These are phyloP conservation scores for Gryllus longicercus DNA, from an alignment of 2,888 invertebrate genomes.

Conservation along the genomic window DNA sequence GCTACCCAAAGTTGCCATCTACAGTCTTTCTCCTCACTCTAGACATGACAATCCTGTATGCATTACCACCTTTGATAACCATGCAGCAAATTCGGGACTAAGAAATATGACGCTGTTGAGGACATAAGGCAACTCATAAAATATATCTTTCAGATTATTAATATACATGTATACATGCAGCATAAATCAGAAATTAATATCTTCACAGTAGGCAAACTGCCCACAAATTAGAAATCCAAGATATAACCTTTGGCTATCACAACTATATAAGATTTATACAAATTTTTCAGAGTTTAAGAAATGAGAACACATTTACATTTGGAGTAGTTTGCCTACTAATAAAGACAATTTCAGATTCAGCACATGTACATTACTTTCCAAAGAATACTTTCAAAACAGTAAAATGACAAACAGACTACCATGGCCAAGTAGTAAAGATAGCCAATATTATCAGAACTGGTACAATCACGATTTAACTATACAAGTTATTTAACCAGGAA, in stretches of 20 bases:
- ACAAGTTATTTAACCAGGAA: constrained; percentile 11
- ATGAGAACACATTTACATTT: background rate
- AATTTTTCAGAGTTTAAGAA: background rate
- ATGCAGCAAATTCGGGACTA: constrained; percentile 4
- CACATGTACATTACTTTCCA: background rate
- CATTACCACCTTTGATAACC: background rate
- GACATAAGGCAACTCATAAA: background rate
- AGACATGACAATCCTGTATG: constrained; percentile 9
- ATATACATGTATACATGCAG: constrained; percentile 7
- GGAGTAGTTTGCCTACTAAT: constrained; percentile 9
- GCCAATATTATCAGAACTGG: constrained; percentile 17
- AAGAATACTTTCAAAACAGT: constrained; percentile 10
- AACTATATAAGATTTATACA: background rate
- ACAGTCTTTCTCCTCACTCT: background rate
- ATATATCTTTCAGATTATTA: background rate
- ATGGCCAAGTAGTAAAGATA: constrained; percentile 7
- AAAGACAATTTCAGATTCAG: background rate
- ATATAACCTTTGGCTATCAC: background rate
- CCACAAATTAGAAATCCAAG: background rate
- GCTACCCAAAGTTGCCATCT: constrained; percentile 17
- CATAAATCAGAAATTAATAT: background rate
- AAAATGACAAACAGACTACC: constrained; percentile 4
- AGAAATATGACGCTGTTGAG: background rate
- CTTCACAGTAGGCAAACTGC: background rate
- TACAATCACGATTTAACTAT: constrained; percentile 9